Evolutionary conservation across 2,888 invertebrate species (phyloP).

Genomic region (Plagodis pulveraria): DNA sequence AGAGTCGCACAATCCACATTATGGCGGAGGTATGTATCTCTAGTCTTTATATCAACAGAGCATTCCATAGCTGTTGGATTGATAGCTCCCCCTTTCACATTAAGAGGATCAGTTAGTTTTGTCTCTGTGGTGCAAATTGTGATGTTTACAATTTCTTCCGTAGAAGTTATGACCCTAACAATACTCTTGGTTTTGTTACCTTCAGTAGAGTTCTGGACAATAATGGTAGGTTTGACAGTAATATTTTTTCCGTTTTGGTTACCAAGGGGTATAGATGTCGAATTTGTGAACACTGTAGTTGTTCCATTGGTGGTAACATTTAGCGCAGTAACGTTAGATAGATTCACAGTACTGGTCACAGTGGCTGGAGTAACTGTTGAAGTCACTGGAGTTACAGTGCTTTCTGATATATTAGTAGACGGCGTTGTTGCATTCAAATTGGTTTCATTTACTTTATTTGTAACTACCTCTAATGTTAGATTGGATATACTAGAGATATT

Average conservation of each 20-base stretch:
- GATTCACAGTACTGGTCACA: not conserved
- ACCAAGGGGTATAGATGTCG: not conserved
- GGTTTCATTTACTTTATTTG: not conserved
- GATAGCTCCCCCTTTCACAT: constrained; percentile 56
- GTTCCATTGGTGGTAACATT: constrained; percentile 11
- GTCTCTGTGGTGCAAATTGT: constrained; percentile 32
- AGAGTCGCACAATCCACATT: constrained; percentile 63
- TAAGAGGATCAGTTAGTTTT: constrained; percentile 61
- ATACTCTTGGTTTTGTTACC: constrained; percentile 23
- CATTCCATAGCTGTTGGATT: constrained; percentile 61
- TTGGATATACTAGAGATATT: not conserved
- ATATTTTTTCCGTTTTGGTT: not conserved
- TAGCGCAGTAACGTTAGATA: not conserved
- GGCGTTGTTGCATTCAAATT: not conserved
- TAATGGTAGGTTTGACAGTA: not conserved
- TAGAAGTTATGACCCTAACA: constrained; percentile 2
- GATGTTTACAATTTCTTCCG: constrained; percentile 13
- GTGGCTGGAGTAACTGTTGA: not conserved
- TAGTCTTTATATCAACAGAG: constrained; percentile 64
- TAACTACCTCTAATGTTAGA: constrained; percentile 4
- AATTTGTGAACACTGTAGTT: constrained; percentile 3
- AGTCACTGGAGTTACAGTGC: not conserved
- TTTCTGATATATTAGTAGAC: too few relatives aligned
- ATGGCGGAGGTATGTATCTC: constrained; percentile 50
- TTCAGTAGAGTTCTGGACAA: constrained; percentile 4